Conservation (phyloP, 2,888 invertebrate species). For the Abrostola tripartita region DNA sequence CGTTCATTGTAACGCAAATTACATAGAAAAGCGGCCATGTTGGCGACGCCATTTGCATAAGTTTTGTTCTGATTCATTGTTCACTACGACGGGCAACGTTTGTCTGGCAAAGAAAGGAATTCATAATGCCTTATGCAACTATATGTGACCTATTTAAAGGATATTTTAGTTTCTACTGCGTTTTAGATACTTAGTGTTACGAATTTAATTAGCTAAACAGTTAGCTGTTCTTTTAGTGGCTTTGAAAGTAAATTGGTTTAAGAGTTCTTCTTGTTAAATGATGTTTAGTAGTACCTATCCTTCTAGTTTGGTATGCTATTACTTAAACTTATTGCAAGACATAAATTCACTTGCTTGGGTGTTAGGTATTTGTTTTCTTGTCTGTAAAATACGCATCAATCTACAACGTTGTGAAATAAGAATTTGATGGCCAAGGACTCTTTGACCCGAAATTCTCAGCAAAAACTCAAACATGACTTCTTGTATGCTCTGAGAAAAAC, state of each 20-base stretch:
- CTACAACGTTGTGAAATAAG: too few species aligned
- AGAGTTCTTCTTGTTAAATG: too few species aligned
- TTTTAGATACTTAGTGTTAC: constrained; percentile 32
- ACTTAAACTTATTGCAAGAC: too few species aligned
- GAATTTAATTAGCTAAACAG: constrained; percentile 38
- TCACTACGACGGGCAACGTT: constrained; percentile 45
- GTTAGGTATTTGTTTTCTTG: too few species aligned
- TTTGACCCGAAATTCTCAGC: too few species aligned
- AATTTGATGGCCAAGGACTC: too few species aligned
- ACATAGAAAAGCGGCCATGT: constrained; percentile 53
- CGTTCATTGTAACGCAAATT: constrained; percentile 56
- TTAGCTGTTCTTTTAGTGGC: not conserved
- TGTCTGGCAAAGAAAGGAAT: constrained; percentile 52
- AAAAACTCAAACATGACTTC: too few species aligned
- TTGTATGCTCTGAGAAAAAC: too few species aligned
- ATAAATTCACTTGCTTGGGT: too few species aligned
- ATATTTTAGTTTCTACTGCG: constrained; percentile 42
- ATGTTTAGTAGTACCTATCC: too few species aligned
- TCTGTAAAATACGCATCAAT: too few species aligned
- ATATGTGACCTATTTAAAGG: constrained; percentile 50
- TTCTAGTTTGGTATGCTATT: too few species aligned
- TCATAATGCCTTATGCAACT: constrained; percentile 54
- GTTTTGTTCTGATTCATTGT: constrained; percentile 53
- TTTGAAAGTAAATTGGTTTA: not conserved
- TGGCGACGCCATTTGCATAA: constrained; percentile 54